Evolutionary conservation across 2,797 vertebrate species (phyloP), one percentile per base, ranked within the genome.

Genomic region (Ptychobarbus kaznakovi): DNA sequence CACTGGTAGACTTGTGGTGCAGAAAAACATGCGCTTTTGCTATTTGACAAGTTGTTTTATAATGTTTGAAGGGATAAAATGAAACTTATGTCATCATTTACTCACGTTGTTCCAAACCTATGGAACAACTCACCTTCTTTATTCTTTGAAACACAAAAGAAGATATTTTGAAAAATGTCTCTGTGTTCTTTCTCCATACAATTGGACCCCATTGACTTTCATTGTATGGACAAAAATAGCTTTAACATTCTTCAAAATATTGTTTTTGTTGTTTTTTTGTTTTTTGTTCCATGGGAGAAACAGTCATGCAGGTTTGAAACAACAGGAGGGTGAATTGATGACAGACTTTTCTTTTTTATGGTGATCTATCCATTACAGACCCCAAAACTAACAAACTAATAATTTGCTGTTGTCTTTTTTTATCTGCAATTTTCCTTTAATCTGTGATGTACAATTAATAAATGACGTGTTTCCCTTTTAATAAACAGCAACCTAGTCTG

Each of bases 1-100:
- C 77, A 80, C 74, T 69, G 58, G n/a, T 68, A 66, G 73, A 88
- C 82, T 78, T 86, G 80, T 68, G 69, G 22, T 78, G 76, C 79
- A 75, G 61, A 75, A 75, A 80, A 82, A 49, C 38, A 13, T 77
- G 78, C 7, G n/a, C 56, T 66, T 80, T 12, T 86, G 81, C 44
- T 3, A 15, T 83, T 66, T 53, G 28, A 6, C 42, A 69, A 1
- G n/a, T 73, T 79, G 32, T 38, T 82, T 84, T 2, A 56, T 83
- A 0, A 79, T 1, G 11, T 25, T 78, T 44, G 42, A 80, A 80
- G 40, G 58, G 16, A 20, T 65, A 32, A 80, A 65, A 32, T 44
- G 0, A 28, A 44, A 46, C 20, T 6, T 12, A 0, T 65, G 5
- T 53, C 10, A 22, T 79, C 20, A 58, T 77, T 77, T 56, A n/a